Evolutionary conservation across 2,797 vertebrate genomes (phyloP).

Genomic region (Acipenser transmontanus): DNA sequence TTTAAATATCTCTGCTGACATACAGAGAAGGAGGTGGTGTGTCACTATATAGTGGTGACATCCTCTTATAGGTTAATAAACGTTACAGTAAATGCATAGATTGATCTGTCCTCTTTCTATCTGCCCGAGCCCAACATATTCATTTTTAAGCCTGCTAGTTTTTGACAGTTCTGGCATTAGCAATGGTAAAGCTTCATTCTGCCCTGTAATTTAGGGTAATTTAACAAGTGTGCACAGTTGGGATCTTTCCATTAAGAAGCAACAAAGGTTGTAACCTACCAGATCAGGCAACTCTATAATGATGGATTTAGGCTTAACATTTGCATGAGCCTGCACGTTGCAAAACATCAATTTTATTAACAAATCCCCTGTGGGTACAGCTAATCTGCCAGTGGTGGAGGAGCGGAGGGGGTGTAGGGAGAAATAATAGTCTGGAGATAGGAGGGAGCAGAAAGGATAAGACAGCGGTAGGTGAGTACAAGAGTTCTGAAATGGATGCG

Average conservation of each 20-base stretch:
- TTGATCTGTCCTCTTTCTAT: background rate
- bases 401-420: no score
- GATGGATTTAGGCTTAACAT: background rate
- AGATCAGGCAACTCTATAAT: background rate
- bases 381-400: no score
- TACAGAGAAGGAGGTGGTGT: background rate
- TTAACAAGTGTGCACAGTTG: background rate
- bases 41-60: conserved; percentile 5
- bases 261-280: background rate
- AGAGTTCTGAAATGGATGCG: no score
- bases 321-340: no score
- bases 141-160: background rate
- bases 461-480: no score
- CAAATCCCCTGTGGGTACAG: background rate
- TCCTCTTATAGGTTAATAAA: conserved; percentile 9
- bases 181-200: background rate
- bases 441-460: no score
- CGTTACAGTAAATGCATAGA: conserved; percentile 1
- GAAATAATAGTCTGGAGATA: no score
- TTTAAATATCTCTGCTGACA: background rate
- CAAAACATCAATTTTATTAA: background rate
- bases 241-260: background rate
- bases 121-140: background rate
- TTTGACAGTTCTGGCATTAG: conserved; percentile 8
- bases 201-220: background rate